phyloP scores from a whole-genome alignment of 2,888 invertebrate species.

The Aleiodes leptofemur region DNA sequence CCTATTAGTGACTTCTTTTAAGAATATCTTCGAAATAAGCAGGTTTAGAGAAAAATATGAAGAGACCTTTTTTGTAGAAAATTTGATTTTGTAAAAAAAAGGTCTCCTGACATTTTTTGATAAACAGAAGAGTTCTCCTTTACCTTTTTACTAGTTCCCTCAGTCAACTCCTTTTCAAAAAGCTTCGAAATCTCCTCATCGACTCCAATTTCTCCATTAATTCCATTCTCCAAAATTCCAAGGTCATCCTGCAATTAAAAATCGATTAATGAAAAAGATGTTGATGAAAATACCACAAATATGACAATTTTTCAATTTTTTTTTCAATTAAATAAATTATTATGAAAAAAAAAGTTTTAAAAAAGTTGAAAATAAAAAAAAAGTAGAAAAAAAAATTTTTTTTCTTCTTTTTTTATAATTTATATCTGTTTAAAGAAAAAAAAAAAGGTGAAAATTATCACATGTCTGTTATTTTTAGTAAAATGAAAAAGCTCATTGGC shows the following conservation, averaged over 20 bases:
- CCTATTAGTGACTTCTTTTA: no score
- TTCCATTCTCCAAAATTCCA: conserved; percentile 62
- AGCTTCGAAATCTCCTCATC: conserved; percentile 61
- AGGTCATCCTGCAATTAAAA: conserved; percentile 52
- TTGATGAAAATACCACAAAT: no score
- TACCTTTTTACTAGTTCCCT: conserved; percentile 57
- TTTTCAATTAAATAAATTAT: no score
- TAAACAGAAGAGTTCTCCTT: background rate
- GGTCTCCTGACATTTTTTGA: background rate
- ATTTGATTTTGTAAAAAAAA: background rate
- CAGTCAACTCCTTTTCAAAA: conserved; percentile 62
- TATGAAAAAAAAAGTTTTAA: no score
- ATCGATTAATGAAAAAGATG: background rate
- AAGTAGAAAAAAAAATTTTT: background rate
- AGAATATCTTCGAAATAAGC: no score
- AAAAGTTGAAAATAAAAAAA: no score
- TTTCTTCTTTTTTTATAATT: no score
- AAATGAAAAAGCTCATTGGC: background rate
- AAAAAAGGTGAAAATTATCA: background rate
- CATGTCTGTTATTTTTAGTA: no score
- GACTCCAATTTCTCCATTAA: conserved; percentile 62
- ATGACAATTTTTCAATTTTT: no score
- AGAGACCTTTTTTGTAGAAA: background rate
- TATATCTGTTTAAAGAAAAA: background rate
- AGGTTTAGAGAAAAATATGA: no score